Conservation (phyloP, 2,888 invertebrate genomes). For the Enoplolaimus lenunculus region DNA sequence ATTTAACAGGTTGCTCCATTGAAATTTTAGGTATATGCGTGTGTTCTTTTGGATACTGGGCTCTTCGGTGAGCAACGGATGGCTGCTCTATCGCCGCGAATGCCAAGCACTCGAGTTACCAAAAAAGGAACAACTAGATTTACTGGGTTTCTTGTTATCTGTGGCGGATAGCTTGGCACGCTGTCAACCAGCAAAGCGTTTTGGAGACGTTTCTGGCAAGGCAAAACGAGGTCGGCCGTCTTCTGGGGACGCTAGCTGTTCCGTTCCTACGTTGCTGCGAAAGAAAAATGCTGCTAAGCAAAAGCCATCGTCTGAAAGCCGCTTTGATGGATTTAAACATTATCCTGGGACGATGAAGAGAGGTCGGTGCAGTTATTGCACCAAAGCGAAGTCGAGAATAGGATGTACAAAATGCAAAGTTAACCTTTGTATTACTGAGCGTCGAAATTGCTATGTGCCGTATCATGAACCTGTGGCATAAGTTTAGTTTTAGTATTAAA, state of each 20-base stretch:
- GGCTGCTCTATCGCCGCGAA: conserved; percentile 12
- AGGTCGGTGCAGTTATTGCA: not conserved
- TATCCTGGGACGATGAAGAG: not conserved
- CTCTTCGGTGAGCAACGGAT: not conserved
- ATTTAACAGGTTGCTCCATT: no score
- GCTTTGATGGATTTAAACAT: conserved; percentile 2
- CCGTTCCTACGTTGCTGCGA: no score
- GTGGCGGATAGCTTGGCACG: no score
- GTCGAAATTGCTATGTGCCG: not conserved
- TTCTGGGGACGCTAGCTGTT: no score
- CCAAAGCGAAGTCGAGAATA: not conserved
- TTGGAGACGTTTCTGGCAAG: no score
- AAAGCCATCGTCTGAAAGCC: not conserved
- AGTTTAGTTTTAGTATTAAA: no score
- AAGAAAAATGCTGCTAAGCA: no score
- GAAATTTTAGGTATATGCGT: not conserved
- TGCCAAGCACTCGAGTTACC: not conserved
- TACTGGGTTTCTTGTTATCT: no score
- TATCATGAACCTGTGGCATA: not conserved
- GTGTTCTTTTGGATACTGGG: conserved; percentile 14
- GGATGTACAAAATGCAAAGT: conserved; percentile 15
- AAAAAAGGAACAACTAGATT: no score
- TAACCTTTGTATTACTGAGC: not conserved
- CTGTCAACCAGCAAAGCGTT: no score
- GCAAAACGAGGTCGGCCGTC: no score